These are phyloP conservation scores for Platichthys stellatus DNA, from an alignment of 2,113 vertebrate genomes.

Conservation along the genomic window DNA sequence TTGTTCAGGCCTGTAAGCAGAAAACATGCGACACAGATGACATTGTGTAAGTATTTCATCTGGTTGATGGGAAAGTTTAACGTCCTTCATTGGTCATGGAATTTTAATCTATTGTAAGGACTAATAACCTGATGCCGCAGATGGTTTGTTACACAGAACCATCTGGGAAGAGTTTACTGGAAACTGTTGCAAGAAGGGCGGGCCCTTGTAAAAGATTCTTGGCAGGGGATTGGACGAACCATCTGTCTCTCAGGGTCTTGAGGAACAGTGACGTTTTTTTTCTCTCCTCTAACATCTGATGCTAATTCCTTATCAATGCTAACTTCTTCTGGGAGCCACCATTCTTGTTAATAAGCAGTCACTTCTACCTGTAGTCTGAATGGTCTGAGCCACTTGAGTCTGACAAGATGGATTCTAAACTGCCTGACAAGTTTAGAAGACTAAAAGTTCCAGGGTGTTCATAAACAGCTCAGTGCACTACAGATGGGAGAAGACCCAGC, in stretches of 20 bases:
- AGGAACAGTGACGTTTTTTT: neutral
- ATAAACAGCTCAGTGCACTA: neutral
- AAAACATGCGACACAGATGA: neutral
- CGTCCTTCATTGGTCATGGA: neutral
- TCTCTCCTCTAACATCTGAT: neutral
- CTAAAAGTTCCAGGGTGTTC: neutral
- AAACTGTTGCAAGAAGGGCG: neutral
- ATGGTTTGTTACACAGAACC: slow-evolving; percentile 4
- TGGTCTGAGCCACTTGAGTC: neutral
- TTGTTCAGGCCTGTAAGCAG: neutral
- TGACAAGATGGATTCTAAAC: neutral
- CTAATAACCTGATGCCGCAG: neutral
- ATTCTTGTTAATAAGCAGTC: neutral
- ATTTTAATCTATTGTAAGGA: neutral
- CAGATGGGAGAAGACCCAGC: neutral
- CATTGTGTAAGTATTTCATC: neutral
- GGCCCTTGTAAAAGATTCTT: neutral
- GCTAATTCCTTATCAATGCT: neutral
- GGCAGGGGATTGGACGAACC: neutral
- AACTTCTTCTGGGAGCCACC: neutral
- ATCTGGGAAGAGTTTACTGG: neutral
- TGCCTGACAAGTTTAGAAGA: neutral
- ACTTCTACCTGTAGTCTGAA: neutral
- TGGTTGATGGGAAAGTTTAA: neutral
- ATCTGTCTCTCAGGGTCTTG: neutral